Base-by-base conservation (phyloP, 1,140 invertebrate species). In the Halotydeus destructor region DNA sequence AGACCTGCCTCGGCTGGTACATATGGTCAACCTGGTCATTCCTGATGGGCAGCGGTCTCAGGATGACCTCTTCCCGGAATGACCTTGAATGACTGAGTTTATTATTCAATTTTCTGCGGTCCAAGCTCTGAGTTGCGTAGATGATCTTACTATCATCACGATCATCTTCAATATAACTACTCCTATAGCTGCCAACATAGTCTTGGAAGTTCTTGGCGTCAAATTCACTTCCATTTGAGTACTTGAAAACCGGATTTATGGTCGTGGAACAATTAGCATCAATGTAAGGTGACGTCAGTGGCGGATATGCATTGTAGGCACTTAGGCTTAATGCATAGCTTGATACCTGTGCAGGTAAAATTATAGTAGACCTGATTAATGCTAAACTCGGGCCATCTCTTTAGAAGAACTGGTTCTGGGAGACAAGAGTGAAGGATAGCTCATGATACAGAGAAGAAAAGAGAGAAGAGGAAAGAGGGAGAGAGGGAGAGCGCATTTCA, bases 201-300 rank as follows among this genome's bases (percentile, higher is more conserved):
- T 39, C 38, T 26, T 39, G 38, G 30, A 39, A 39, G 21, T 39
- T 39, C 30, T 18, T 26, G 2, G 38, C 30, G 22, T 39, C 38
- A 39, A 39, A 39, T 39, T 39, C 38, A 3, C 35, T 22, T 25
- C 24, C 36, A 28, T 39, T 39, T 8, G 18, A 28, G 21, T 22
- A 39, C 22, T 39, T 39, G 26, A 39, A 39, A 16, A 39, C 38
- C 18, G 38, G 38, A 39, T 39, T 39, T 16, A 39, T 39, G n/a
- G 38, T 39, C 16, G 38, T 39, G 8, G 38, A 26, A n/a, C n/a
- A n/a, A 27, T 39, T 28, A 12, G 38, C 30, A 28, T 39, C 38
- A 25, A 39, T n/a, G 22, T 21, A 39, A 12, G 38, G 38, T 21
- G 27, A 18, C 5, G 38, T 12, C 14, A 18, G 23, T 6, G 38